A percentile compares a stretch with the other conserved stretches of the same genome.
Evolutionary conservation across 2,113 vertebrate genomes (phyloP).

Genomic region (Nibea coibor): DNA sequence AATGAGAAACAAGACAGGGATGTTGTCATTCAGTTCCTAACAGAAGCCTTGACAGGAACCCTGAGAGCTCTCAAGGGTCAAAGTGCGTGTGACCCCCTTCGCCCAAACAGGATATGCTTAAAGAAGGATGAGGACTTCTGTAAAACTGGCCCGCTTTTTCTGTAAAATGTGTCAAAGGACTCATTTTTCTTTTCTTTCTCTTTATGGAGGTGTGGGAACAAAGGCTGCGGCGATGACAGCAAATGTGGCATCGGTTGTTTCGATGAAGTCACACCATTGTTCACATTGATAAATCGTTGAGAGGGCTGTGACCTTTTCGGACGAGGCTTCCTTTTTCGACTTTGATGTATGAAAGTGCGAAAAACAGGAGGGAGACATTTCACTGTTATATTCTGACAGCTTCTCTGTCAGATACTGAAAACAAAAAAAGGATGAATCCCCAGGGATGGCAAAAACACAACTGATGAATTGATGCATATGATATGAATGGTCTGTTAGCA

Average conservation of each 20-base stretch:
- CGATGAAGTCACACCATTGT: constrained; percentile 81
- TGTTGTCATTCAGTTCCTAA: constrained; percentile 60
- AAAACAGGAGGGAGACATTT: constrained; percentile 33
- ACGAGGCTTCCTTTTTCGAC: constrained; percentile 62
- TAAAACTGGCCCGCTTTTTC: constrained; percentile 59
- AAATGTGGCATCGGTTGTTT: constrained; percentile 51
- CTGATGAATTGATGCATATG: neutral
- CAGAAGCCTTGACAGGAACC: constrained; percentile 77
- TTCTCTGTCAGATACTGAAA: constrained; percentile 51
- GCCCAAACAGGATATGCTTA: constrained; percentile 80
- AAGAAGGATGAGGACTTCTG: constrained; percentile 72
- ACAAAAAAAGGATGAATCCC: constrained; percentile 17
- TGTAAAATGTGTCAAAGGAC: constrained; percentile 76
- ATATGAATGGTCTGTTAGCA: neutral
- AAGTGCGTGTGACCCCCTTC: constrained; percentile 55
- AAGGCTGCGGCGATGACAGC: constrained; percentile 76
- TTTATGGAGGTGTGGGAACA: constrained; percentile 79
- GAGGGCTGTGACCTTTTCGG: constrained; percentile 64
- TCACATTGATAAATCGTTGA: constrained; percentile 72
- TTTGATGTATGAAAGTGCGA: constrained; percentile 77
- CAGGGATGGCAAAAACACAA: constrained; percentile 14
- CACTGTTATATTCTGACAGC: constrained; percentile 50
- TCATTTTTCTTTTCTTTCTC: constrained; percentile 66
- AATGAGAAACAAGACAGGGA: constrained; percentile 47
- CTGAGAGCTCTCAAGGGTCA: constrained; percentile 70